Percentiles rank a stretch among this genome's conserved stretches.
Conservation (phyloP, 2,113 vertebrate species). For the Bos indicus region DNA sequence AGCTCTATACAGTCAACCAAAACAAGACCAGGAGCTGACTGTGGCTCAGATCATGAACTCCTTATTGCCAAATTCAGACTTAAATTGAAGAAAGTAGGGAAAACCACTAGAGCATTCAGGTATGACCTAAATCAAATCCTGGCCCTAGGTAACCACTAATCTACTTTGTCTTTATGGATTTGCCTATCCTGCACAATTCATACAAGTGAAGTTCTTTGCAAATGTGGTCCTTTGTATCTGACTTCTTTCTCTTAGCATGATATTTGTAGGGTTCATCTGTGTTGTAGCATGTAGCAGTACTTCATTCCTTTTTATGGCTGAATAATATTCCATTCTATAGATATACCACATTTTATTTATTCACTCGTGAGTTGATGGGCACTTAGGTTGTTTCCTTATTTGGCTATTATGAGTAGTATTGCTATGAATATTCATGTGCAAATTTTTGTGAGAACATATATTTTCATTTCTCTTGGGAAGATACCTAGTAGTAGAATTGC, state of each 20-base stretch:
- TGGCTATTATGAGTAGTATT: not conserved
- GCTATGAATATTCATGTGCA: not conserved
- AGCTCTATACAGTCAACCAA: too few relatives aligned
- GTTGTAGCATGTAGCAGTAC: not conserved
- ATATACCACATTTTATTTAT: not conserved
- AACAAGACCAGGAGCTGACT: too few relatives aligned
- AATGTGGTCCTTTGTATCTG: not conserved
- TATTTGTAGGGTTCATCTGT: not conserved
- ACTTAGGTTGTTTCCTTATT: not conserved
- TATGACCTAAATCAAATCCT: too few relatives aligned
- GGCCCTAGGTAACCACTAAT: not conserved
- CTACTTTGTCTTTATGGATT: not conserved
- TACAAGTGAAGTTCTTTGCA: not conserved
- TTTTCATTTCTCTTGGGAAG: not conserved
- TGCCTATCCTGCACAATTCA: not conserved
- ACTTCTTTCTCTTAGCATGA: not conserved
- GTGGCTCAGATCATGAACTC: too few relatives aligned
- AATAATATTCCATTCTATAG: not conserved
- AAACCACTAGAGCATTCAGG: too few relatives aligned
- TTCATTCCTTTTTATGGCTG: not conserved
- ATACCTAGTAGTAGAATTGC: not conserved
- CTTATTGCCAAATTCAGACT: too few relatives aligned
- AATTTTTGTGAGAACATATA: not conserved
- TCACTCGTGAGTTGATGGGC: not conserved
- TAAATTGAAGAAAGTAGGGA: too few relatives aligned